Conservation (phyloP, 2,888 invertebrate genomes). For the Parelbella ahira region DNA sequence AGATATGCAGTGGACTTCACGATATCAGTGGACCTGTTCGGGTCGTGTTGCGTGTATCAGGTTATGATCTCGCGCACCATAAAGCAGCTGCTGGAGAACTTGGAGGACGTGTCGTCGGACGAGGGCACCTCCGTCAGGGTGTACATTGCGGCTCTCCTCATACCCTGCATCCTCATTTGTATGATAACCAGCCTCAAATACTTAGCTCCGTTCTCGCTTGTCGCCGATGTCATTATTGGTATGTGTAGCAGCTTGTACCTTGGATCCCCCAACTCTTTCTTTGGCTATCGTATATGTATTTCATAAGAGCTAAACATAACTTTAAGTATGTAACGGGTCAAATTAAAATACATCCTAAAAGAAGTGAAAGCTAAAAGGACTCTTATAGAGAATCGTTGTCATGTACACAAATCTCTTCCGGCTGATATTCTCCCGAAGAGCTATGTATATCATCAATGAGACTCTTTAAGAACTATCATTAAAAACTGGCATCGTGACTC, state of each 20-base stretch:
- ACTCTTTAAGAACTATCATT: no score
- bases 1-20: slow-evolving; percentile 43
- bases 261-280: no score
- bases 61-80: slow-evolving; percentile 41
- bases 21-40: slow-evolving; percentile 42
- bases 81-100: slow-evolving; percentile 43
- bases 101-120: slow-evolving; percentile 17
- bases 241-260: slow-evolving; percentile 22
- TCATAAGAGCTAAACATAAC: no score
- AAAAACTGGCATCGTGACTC: no score
- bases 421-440: no score
- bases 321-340: no score
- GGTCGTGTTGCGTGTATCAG: slow-evolving; percentile 46
- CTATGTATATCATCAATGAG: no score
- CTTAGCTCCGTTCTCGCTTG: slow-evolving; percentile 51
- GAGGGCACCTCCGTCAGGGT: slow-evolving; percentile 32
- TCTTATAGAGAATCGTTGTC: no score
- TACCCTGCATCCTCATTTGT: slow-evolving; percentile 44
- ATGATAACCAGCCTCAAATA: slow-evolving; percentile 50
- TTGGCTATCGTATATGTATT: no score
- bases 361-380: no score
- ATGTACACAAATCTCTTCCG: no score
- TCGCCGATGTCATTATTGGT: slow-evolving; percentile 47
- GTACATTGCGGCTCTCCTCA: slow-evolving; percentile 37
- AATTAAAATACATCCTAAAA: no score